A percentile compares a stretch with the other conserved stretches of the same genome.
Evolutionary conservation across 1,140 invertebrate genomes (phyloP).

Genomic region (Adelges cooleyi): DNA sequence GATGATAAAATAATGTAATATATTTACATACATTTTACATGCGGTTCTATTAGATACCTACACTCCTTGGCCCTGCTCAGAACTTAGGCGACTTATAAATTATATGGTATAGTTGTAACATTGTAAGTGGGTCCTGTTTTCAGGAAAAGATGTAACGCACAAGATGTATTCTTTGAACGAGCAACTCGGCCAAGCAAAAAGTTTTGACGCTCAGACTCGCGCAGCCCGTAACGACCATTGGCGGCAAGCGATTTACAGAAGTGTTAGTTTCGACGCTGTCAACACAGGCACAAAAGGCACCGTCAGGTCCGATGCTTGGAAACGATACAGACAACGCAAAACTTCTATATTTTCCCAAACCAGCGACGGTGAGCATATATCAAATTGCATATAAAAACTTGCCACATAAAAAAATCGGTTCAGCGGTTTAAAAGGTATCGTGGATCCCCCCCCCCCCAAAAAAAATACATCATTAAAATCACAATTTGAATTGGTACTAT

Average conservation of each 20-base stretch:
- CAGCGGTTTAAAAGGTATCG: no score
- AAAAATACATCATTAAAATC: not conserved
- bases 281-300: slow-evolving; percentile 60
- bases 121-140: no score
- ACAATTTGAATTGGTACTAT: no score
- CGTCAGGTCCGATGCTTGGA: slow-evolving; percentile 55
- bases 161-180: slow-evolving; percentile 74
- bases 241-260: slow-evolving; percentile 47
- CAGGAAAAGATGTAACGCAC: slow-evolving; percentile 71
- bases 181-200: slow-evolving; percentile 44
- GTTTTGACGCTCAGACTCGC: slow-evolving; percentile 40
- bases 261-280: slow-evolving; percentile 64
- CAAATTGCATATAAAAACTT: not conserved
- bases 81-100: no score
- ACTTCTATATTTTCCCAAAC: slow-evolving; percentile 39
- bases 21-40: no score
- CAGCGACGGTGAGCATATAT: slow-evolving; percentile 32
- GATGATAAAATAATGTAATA: no score
- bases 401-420: no score
- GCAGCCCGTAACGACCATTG: slow-evolving; percentile 38
- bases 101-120: no score
- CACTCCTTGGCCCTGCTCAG: no score
- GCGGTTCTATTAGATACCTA: no score
- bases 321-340: slow-evolving; percentile 37
- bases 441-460: no score